Percentiles rank a stretch among this genome's conserved stretches.
Evolutionary conservation across 92 coral and sea anemone species (phyloP).

Genomic region (Plumapathes pennacea): DNA sequence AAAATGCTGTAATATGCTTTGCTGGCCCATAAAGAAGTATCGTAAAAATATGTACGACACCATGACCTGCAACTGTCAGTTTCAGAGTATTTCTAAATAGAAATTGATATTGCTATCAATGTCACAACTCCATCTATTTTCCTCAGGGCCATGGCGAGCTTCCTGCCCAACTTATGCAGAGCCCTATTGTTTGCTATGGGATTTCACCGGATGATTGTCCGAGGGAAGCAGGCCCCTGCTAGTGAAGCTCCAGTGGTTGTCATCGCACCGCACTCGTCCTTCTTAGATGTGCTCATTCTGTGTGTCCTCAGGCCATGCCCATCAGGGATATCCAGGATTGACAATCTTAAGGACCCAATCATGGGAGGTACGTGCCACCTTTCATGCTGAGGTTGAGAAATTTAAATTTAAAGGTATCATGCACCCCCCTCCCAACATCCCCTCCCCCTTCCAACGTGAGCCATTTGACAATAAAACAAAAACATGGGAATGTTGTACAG

Average conservation of each 20-base stretch:
- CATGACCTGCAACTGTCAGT: too few species aligned
- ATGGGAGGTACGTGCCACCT: conserved; percentile 42
- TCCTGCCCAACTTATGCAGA: conserved; percentile 23
- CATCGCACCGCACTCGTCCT: conserved; percentile 73
- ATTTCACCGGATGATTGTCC: conserved; percentile 46
- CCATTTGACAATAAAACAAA: too few species aligned
- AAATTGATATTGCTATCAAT: too few species aligned
- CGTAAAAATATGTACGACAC: too few species aligned
- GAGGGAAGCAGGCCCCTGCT: conserved; percentile 50
- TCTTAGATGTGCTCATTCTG: conserved; percentile 46
- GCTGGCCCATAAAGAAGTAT: too few species aligned
- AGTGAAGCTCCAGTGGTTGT: conserved; percentile 61
- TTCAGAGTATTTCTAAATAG: too few species aligned
- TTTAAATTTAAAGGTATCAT: too few species aligned
- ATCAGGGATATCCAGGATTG: conserved; percentile 60
- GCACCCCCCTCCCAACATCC: too few species aligned
- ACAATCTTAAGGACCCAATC: conserved; percentile 49
- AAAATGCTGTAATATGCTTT: too few species aligned
- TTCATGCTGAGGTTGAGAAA: too few species aligned
- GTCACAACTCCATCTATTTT: background rate
- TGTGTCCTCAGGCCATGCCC: conserved; percentile 51
- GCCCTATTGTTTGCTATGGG: conserved; percentile 49
- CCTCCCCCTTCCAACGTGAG: too few species aligned
- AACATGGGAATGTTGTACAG: too few species aligned
- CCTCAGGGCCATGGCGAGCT: conserved; percentile 31